A percentile compares a stretch with the other conserved stretches of the same genome.
phyloP scores from a whole-genome alignment of 2,888 invertebrate genomes.

The Leucozona laternaria region DNA sequence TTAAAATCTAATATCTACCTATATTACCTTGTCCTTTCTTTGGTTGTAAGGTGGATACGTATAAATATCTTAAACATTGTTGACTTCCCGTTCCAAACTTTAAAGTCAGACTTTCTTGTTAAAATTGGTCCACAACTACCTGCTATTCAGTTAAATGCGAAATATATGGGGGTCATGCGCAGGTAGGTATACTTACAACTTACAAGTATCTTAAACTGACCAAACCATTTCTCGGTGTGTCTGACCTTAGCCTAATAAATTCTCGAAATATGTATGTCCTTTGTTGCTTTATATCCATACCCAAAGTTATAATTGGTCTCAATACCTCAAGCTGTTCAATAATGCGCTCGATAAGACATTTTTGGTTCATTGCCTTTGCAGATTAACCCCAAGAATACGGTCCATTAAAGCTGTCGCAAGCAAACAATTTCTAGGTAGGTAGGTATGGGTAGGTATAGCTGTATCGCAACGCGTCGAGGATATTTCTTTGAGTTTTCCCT shows the following conservation, averaged over 20 bases:
- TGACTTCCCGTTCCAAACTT: background rate
- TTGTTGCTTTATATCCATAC: background rate
- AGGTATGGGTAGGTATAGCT: background rate
- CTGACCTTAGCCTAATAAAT: conserved; percentile 14
- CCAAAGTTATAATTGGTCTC: background rate
- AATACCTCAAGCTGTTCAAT: conserved; percentile 20
- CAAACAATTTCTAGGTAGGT: conserved; percentile 12
- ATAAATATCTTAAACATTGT: conserved; percentile 4
- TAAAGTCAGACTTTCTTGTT: conserved; percentile 2
- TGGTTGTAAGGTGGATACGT: background rate
- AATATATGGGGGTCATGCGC: background rate
- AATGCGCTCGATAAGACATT: conserved; percentile 15
- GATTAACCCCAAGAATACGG: conserved; percentile 72
- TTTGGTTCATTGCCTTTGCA: conserved; percentile 68
- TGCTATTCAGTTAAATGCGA: background rate
- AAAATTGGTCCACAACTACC: background rate
- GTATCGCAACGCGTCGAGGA: conserved; percentile 1
- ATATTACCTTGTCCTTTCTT: background rate
- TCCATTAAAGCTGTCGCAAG: conserved; percentile 64
- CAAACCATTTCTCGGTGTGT: background rate
- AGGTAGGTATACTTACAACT: background rate
- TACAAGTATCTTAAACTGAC: background rate
- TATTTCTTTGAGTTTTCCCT: too few species aligned
- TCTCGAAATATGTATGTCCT: conserved; percentile 14
- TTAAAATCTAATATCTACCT: conserved; percentile 14